A percentile compares a stretch with the other conserved stretches of the same genome.
Conservation (phyloP, 2,113 vertebrate species). For the Terrapene triunguis region DNA sequence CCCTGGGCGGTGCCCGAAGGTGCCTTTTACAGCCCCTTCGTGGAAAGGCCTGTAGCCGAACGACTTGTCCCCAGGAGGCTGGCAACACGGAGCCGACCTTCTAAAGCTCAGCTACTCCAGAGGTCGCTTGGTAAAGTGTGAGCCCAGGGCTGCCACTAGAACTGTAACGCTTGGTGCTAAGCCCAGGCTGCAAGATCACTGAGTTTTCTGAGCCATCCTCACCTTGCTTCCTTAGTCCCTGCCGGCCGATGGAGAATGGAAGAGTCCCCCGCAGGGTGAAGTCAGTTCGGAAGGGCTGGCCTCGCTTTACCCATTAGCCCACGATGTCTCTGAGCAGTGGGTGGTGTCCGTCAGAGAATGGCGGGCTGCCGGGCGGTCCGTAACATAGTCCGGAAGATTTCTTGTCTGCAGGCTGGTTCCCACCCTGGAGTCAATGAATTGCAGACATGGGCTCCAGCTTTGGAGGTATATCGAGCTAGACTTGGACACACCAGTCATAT, state of each 20-base stretch:
- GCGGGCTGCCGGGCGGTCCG: neutral
- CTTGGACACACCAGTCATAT: too few species aligned
- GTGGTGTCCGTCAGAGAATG: neutral
- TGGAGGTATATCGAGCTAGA: too few species aligned
- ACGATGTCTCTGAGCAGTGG: neutral
- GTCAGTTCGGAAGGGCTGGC: neutral
- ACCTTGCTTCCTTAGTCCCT: neutral
- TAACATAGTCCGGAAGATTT: neutral
- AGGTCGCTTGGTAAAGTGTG: neutral
- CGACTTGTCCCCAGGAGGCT: neutral
- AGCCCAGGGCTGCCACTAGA: neutral
- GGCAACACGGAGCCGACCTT: conserved; percentile 1
- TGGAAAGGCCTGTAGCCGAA: neutral
- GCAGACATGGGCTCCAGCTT: too few species aligned
- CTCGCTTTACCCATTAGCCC: too few species aligned
- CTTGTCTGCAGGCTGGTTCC: neutral
- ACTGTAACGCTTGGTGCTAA: neutral
- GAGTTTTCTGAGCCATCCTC: neutral
- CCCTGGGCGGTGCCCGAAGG: neutral
- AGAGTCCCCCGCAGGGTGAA: neutral
- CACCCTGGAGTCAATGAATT: neutral
- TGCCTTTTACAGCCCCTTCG: neutral
- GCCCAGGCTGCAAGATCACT: neutral
- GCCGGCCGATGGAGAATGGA: neutral
- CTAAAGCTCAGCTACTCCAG: neutral